Conservation (phyloP, 2,888 invertebrate genomes). For the Ferdinandea cuprea region DNA sequence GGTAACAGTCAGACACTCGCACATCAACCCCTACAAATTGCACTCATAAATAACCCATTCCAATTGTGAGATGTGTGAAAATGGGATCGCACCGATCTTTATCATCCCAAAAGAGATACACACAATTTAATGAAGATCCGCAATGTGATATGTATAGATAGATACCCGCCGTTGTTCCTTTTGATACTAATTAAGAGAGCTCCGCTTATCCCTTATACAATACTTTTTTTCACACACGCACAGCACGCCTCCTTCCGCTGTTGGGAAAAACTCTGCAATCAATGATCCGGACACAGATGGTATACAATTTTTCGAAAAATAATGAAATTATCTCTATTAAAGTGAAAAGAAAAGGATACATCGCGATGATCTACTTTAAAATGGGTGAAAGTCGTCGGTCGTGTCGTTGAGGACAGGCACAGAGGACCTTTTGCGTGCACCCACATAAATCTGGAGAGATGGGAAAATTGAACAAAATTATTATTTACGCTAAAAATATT, state of each 20-base stretch:
- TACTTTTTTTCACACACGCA: slow-evolving; percentile 44
- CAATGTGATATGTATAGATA: too few relatives aligned
- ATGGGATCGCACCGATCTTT: slow-evolving; percentile 65
- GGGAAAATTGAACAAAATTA: slow-evolving; percentile 4
- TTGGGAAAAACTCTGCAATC: slow-evolving; percentile 10
- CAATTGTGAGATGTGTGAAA: slow-evolving; percentile 70
- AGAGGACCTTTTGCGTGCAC: slow-evolving; percentile 45
- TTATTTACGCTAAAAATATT: slow-evolving; percentile 41
- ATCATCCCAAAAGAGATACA: slow-evolving; percentile 18
- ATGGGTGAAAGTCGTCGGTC: slow-evolving; percentile 55
- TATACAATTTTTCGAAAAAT: slow-evolving; percentile 6
- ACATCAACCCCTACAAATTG: slow-evolving; percentile 69
- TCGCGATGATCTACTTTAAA: slow-evolving; percentile 32
- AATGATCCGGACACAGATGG: slow-evolving; percentile 63
- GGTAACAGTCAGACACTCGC: slow-evolving; percentile 44
- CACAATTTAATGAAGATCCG: slow-evolving; percentile 63
- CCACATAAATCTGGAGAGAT: slow-evolving; percentile 62
- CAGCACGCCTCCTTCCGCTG: slow-evolving; percentile 58
- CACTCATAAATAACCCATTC: slow-evolving; percentile 72
- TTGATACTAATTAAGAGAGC: slow-evolving; percentile 66
- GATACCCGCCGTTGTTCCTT: slow-evolving; percentile 38
- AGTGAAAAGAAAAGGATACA: slow-evolving; percentile 55
- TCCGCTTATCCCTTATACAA: slow-evolving; percentile 55
- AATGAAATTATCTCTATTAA: slow-evolving; percentile 48
- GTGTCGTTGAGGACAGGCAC: too few relatives aligned